Percentiles rank a stretch among this genome's conserved stretches.
phyloP scores from a whole-genome alignment of 2,888 invertebrate genomes.

The Electrophaes corylata region DNA sequence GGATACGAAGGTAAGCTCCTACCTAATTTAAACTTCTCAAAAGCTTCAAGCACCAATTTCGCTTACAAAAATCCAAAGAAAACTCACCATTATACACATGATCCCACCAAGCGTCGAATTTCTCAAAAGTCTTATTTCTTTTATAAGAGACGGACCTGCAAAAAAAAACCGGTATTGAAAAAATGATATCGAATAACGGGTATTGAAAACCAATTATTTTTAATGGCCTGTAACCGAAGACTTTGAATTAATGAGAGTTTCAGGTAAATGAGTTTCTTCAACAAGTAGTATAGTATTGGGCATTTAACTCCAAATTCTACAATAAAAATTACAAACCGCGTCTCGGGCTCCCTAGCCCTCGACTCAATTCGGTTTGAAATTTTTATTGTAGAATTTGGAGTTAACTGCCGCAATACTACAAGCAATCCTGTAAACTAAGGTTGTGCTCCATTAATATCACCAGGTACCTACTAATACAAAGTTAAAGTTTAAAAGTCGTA shows the following conservation, averaged over 20 bases:
- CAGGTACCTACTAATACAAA: too few species aligned
- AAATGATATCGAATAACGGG: slow-evolving; percentile 19
- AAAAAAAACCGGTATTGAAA: slow-evolving; percentile 43
- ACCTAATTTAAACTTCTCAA: neutral
- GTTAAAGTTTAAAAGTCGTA: too few species aligned
- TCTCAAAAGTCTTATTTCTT: slow-evolving; percentile 34
- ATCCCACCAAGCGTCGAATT: slow-evolving; percentile 37
- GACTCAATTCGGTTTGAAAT: too few species aligned
- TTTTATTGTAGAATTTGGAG: too few species aligned
- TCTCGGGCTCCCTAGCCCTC: too few species aligned
- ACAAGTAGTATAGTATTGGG: slow-evolving; percentile 17
- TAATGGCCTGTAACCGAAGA: slow-evolving; percentile 57
- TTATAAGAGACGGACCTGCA: slow-evolving; percentile 51
- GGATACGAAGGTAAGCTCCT: neutral
- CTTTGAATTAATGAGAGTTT: slow-evolving; percentile 32
- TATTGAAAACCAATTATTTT: slow-evolving; percentile 60
- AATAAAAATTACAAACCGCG: too few species aligned
- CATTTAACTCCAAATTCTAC: too few species aligned
- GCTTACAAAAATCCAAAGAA: slow-evolving; percentile 1
- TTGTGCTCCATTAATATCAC: too few species aligned
- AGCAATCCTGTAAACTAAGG: too few species aligned
- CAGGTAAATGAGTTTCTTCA: slow-evolving; percentile 28
- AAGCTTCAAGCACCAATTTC: neutral
- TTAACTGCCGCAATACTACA: too few species aligned
- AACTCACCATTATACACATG: slow-evolving; percentile 38